phyloP scores from a whole-genome alignment of 2,888 invertebrate genomes.

The Mythimna ferrago region DNA sequence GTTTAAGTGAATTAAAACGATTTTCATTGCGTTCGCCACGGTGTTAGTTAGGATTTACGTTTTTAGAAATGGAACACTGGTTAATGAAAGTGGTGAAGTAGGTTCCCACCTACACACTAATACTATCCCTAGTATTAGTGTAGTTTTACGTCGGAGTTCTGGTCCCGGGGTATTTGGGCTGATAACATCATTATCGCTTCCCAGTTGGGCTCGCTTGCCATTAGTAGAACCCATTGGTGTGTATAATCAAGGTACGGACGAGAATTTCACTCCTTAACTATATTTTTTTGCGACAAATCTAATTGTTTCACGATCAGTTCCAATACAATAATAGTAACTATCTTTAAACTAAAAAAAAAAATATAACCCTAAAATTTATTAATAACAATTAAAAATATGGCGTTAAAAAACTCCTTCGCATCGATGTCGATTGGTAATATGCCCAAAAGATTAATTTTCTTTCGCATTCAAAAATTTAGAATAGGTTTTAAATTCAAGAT shows the following conservation, averaged over 20 bases:
- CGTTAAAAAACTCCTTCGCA: too few species aligned
- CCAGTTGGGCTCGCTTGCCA: not conserved
- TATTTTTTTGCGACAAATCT: too few species aligned
- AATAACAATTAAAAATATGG: too few species aligned
- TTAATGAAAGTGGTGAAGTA: constrained; percentile 48
- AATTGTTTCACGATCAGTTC: too few species aligned
- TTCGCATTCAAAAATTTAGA: too few species aligned
- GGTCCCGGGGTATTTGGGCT: not conserved
- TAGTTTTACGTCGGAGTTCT: constrained; percentile 1
- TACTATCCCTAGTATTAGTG: constrained; percentile 19
- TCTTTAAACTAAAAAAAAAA: too few species aligned
- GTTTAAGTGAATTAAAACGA: constrained; percentile 79
- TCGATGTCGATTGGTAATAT: too few species aligned
- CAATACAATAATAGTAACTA: too few species aligned
- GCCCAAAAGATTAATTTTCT: too few species aligned
- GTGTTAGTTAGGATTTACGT: constrained; percentile 71
- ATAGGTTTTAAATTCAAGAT: too few species aligned
- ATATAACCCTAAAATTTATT: too few species aligned
- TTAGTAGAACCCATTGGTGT: not conserved
- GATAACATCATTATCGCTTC: not conserved
- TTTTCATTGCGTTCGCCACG: constrained; percentile 65
- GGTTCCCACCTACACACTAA: too few species aligned
- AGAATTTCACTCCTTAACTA: not conserved
- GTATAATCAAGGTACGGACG: not conserved
- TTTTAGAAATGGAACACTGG: constrained; percentile 57